Evolutionary conservation across 2,797 vertebrate genomes (phyloP), one percentile per base, ranked within the genome.

Genomic region (Chelmon rostratus): DNA sequence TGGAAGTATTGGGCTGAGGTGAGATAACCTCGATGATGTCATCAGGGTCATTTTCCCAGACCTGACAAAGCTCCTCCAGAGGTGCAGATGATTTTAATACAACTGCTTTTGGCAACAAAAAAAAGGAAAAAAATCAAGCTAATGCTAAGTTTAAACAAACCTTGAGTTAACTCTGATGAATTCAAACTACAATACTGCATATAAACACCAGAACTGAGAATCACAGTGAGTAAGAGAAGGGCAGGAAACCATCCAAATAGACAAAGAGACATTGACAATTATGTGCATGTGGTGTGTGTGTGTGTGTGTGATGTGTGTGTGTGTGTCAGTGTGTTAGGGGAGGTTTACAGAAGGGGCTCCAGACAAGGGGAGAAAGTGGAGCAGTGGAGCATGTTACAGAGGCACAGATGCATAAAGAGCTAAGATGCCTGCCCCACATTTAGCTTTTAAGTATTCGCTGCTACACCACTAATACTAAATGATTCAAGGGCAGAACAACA

Each of bases 391-490:
- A 92, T 90, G 89, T 88, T 83, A 76, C 76, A 59, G 82, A 91
- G 69, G 90, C 90, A 88, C 79, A 87, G 87, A 93, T 82, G 92
- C 90, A 92, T 89, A 76, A 92, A 88, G 74, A 89, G 72, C 84
- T 58, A 68, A 88, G 78, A 87, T 67, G 81, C 67, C 74, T 91
- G 90, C 77, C 90, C 88, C 91, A 94, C 88, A 92, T 93, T 92
- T 83, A 81, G 86, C 86, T 91, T 86, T 87, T 84, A 85, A 85
- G 86, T 82, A 72, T 83, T 85, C 80, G 33, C 82, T 63, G 71
- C 86, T 78, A 70, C 81, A 68, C 69, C 52, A 71, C 72, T 78
- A 80, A 85, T 63, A 73, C 90, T 92, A 90, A 94, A 94, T 92
- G 86, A 94, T 94, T 94, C 78, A 94, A 68, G 87, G 61, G 86